Evolutionary conservation across 2,888 invertebrate species (phyloP), one percentile per base, ranked within the genome.

Genomic region (Mayetiola destructor): DNA sequence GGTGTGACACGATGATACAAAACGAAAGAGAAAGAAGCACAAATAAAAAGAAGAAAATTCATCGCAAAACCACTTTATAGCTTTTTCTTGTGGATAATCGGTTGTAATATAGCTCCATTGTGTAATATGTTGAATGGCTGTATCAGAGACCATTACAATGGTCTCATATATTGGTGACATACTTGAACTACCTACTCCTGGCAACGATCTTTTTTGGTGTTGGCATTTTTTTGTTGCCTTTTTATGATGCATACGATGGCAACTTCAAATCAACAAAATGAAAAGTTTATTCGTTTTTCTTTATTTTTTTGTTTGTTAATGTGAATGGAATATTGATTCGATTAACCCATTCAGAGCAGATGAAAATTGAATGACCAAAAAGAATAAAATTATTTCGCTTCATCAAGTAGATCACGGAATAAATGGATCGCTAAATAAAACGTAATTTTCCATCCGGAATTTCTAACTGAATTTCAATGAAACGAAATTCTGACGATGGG

Each of bases 21-120:
- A 36, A 9, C 12, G 5, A 36, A 9, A 36, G 14, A 5, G 5
- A 12, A 12, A 5, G 36, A 5, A 36, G n/a, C 3, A 36, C 12
- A 5, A 12, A 40, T 21, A 40, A 40, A 40, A 21, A 40, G 10
- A 20, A 14, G 20, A 40, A 40, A 40, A 40, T n/a, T n/a, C n/a
- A n/a, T n/a, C 40, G 40, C n/a, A 40, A 20, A 40, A 40, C 40
- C 40, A 40, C 40, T 40, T 40, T 40, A 40, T 40, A 40, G 40
- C 40, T 20, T 4, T n/a, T 40, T 40, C 40, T 40, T 40, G 40
- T 40, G 40, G 40, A 40, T 40, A 40, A 40, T 40, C 40, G 40
- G 40, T 40, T 40, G 40, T 40, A 21, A 40, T 40, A 40, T n/a
- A 23, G 40, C 23, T n/a, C 40, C 40, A 40, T 40, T 40, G 40